These are phyloP conservation scores for Brachyopa scutellaris DNA, from an alignment of 2,888 invertebrate species.

Conservation along the genomic window DNA sequence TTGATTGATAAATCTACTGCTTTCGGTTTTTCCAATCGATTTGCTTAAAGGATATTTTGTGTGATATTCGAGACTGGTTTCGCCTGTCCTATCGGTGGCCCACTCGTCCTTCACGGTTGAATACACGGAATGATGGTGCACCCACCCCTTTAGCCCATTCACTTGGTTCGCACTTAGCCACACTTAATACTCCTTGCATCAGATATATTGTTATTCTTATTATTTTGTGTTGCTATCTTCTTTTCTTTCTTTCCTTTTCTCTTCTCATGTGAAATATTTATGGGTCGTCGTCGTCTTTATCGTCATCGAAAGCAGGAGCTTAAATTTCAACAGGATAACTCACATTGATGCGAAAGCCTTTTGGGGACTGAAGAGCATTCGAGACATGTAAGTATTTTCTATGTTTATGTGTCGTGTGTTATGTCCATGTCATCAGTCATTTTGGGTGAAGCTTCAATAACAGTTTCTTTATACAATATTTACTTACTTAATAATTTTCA, in stretches of 20 bases:
- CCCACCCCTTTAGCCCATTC: slow-evolving; percentile 1
- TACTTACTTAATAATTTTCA: slow-evolving; percentile 68
- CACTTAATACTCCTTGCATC: slow-evolving; percentile 48
- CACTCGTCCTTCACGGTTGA: slow-evolving; percentile 36
- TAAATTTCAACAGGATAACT: slow-evolving; percentile 81
- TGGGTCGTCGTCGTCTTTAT: slow-evolving; percentile 27
- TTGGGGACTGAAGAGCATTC: slow-evolving; percentile 80
- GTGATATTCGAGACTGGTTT: not conserved
- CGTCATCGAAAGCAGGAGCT: slow-evolving; percentile 78
- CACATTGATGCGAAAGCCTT: slow-evolving; percentile 82
- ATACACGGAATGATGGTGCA: not conserved
- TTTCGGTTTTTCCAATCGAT: slow-evolving; percentile 56
- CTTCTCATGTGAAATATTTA: slow-evolving; percentile 23
- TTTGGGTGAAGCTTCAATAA: slow-evolving; percentile 45
- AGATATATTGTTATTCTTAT: slow-evolving; percentile 51
- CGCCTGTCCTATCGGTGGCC: not conserved
- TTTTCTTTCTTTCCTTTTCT: slow-evolving; percentile 13
- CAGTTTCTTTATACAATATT: slow-evolving; percentile 57
- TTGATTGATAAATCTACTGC: slow-evolving; percentile 59
- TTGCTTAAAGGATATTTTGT: slow-evolving; percentile 37
- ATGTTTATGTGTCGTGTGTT: slow-evolving; percentile 38
- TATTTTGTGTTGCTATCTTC: slow-evolving; percentile 4
- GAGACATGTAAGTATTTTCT: slow-evolving; percentile 83
- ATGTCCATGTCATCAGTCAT: slow-evolving; percentile 76
- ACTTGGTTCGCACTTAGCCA: slow-evolving; percentile 46